Evolutionary conservation across 2,797 vertebrate species (phyloP).

Genomic region (Eurystomus glaucurus): DNA sequence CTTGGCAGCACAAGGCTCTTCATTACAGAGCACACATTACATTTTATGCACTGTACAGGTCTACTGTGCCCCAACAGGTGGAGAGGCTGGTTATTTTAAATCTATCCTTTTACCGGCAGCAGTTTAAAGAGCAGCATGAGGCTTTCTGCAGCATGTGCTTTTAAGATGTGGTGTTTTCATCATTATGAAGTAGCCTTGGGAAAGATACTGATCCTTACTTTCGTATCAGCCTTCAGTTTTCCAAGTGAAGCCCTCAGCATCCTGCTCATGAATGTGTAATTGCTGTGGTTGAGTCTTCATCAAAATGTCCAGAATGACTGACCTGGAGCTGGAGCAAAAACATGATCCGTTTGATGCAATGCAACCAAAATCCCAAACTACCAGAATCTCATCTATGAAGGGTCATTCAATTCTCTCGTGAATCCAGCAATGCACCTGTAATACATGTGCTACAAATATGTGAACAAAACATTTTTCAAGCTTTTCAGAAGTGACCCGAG

Average conservation of each 20-base stretch:
- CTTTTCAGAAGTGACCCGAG: background rate
- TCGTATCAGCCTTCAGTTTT: slow-evolving; percentile 71
- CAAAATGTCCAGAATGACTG: slow-evolving; percentile 45
- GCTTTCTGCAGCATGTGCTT: background rate
- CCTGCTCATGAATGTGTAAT: slow-evolving; percentile 74
- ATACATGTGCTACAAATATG: slow-evolving; percentile 21
- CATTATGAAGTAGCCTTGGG: slow-evolving; percentile 47
- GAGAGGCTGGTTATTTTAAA: background rate
- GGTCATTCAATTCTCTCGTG: slow-evolving; percentile 15
- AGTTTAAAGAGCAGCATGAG: background rate
- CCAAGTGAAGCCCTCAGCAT: slow-evolving; percentile 69
- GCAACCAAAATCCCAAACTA: slow-evolving; percentile 22
- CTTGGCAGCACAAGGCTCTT: slow-evolving; percentile 30
- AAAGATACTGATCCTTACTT: slow-evolving; percentile 67
- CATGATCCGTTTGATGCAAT: background rate
- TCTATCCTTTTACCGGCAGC: slow-evolving; percentile 22
- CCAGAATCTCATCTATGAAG: background rate
- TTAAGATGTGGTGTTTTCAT: slow-evolving; percentile 41
- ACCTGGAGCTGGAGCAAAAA: slow-evolving; percentile 39
- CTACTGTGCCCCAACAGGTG: background rate
- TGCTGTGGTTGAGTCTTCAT: slow-evolving; percentile 44
- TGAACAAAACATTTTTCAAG: slow-evolving; percentile 43
- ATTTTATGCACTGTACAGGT: background rate
- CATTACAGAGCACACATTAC: background rate
- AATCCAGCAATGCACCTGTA: slow-evolving; percentile 1